Evolutionary conservation across 2,797 vertebrate genomes (phyloP), one percentile per base, ranked within the genome.

Genomic region (Sciurus vulgaris): DNA sequence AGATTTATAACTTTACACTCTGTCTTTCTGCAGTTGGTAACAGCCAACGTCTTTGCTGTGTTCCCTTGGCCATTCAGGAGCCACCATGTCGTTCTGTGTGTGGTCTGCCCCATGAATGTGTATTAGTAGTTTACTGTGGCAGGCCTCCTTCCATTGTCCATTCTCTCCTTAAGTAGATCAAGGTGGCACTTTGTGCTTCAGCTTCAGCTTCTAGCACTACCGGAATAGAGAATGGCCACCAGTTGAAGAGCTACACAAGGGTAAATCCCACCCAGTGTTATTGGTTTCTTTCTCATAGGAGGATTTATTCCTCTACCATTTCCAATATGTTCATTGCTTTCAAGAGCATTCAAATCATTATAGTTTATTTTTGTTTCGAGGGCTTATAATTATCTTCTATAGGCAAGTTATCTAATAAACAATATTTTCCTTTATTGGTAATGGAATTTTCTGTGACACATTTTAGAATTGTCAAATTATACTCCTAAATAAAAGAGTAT

Each of bases 341-440:
- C 30, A 47, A 33, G 20, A 78, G 28, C n/a, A 54, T 90, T 77
- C 41, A 91, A 35, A 79, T 69, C 49, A 49, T 56, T 81, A 26
- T 35, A 49, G 90, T 49, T 87, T 12, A 81, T 73, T 35, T 77
- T 87, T 54, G 54, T 91, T 86, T 56, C 24, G 91, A 93, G n/a
- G 24, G 30, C 69, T 95, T 61, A 30, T 89, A 82, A 81, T 92
- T 87, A 78, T 38, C 38, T 74, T 76, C 72, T 93, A 20, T 10
- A 65, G 35, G 30, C 69, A 26, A 61, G 41, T 51, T 61, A 76
- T 81, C 47, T 88, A 78, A 41, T 65, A 85, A 90, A 51, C n/a
- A 14, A 79, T 70, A 67, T 59, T 82, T 93, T 86, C 9, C 56
- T 44, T 83, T 86, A 35, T 56, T 51, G 5, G 1, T 59, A 56